Base-by-base conservation (phyloP, 2,888 invertebrate species). In the Cheilosia variabilis region DNA sequence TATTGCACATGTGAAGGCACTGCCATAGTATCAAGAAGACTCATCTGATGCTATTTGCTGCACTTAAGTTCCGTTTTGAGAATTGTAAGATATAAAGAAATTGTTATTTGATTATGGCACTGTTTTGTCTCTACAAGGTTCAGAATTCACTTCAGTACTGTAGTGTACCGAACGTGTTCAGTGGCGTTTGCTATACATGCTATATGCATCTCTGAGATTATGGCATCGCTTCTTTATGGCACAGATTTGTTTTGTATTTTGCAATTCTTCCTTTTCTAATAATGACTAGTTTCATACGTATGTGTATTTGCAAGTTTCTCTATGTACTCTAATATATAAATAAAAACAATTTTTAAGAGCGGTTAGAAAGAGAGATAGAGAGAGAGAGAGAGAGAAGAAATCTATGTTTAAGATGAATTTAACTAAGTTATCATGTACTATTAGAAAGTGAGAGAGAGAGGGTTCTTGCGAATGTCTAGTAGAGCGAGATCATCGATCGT, bases 401-500 rank as follows among this genome's bases (percentile, higher is more conserved):
- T 69, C 62, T 71, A 47, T 2, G 1, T 27, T 27, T 27, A 27
- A 27, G 27, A 71, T 66, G 62, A 84, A 79, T 79, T 84, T 50
- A 78, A 69, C 84, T 84, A 84, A 69, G 68, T 47, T 63, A 72
- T 63, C 41, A 68, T 78, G 24, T 78, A 57, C 77, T 77, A 71
- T 50, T 50, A 68, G 52, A 60, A 24, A 27, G 24, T 19, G 47
- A 47, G 19, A 37, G 41, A 47, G 34, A 80, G 66, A 57, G 58
- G n/a, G 41, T 66, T 47, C 62, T 72, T 60, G 77, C 45, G 71
- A 71, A 66, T 22, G 41, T 83, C 82, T 82, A 77, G 76, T 75
- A 65, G 65, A 80, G 84, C 88, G 88, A 88, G 88, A 88, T 88
- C 88, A 87, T 84, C 66, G 75, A 88, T 87, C 82, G 58, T 65